Conservation (phyloP, 2,113 vertebrate species). For the Stigmatopora nigra region DNA sequence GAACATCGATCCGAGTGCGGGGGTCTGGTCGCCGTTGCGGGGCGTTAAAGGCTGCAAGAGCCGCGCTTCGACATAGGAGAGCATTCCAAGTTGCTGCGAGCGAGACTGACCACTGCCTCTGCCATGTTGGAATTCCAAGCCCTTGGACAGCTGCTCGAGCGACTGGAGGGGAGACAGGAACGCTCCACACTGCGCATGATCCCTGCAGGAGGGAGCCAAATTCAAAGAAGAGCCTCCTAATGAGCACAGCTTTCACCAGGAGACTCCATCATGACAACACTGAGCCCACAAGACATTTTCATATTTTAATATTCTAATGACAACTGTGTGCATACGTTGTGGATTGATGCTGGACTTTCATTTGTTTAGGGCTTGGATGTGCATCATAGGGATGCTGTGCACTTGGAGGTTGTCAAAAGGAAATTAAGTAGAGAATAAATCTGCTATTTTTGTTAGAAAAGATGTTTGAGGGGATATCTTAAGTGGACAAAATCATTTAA, state of each 20-base stretch:
- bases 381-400: not conserved
- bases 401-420: not conserved
- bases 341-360: not conserved
- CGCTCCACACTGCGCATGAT: conserved; percentile 86
- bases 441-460: not conserved
- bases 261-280: conserved; percentile 11
- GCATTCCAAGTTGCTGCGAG: conserved; percentile 94
- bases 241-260: conserved; percentile 25
- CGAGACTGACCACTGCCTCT: conserved; percentile 95
- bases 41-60: conserved; percentile 32
- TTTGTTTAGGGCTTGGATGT: not conserved
- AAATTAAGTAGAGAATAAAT: not conserved
- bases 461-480: not conserved
- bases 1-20: conserved; percentile 81
- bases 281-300: not conserved
- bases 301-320: conserved; percentile 12
- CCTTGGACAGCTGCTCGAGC: conserved; percentile 92
- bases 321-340: conserved; percentile 10
- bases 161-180: conserved; percentile 73
- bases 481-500: not conserved
- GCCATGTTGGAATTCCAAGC: conserved; percentile 99
- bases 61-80: conserved; percentile 86
- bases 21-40: conserved; percentile 68
- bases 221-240: conserved; percentile 78
- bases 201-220: conserved; percentile 82